Conservation (phyloP, 2,797 vertebrate genomes). For the Miichthys miiuy region DNA sequence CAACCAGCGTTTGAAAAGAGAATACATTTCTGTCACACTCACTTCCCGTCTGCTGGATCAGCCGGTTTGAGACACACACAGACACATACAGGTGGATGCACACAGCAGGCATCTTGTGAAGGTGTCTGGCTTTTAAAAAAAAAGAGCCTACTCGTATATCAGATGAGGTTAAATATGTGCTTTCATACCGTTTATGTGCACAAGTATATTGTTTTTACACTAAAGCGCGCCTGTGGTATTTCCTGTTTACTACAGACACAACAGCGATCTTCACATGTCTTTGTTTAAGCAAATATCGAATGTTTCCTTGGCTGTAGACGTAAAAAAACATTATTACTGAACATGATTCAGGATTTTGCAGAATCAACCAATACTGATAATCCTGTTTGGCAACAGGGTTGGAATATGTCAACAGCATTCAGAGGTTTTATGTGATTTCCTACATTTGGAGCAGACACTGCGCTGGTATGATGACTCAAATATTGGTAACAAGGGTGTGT, state of each 20-base stretch:
- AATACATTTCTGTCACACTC: slow-evolving; percentile 83
- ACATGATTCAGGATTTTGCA: background rate
- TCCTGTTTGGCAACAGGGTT: background rate
- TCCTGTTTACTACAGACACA: background rate
- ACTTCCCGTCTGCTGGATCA: slow-evolving; percentile 66
- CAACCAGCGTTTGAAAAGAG: slow-evolving; percentile 73
- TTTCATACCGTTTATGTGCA: background rate
- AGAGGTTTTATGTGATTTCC: slow-evolving; percentile 20
- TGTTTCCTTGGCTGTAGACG: background rate
- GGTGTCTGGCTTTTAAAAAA: slow-evolving; percentile 3
- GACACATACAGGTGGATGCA: slow-evolving; percentile 15
- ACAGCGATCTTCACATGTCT: background rate
- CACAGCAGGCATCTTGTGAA: slow-evolving; percentile 18
- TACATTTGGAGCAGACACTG: background rate
- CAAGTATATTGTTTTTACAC: background rate
- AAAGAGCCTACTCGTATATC: background rate
- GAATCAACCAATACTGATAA: background rate
- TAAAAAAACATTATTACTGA: background rate
- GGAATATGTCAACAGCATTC: slow-evolving; percentile 1
- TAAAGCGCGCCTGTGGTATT: too few species aligned
- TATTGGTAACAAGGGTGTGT: slow-evolving; percentile 41
- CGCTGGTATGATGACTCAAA: slow-evolving; percentile 15
- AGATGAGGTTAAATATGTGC: slow-evolving; percentile 14
- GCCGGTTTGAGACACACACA: slow-evolving; percentile 40
- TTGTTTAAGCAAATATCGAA: background rate